Conservation (phyloP, 2,797 vertebrate species). For the Pseudochirops corinnae region DNA sequence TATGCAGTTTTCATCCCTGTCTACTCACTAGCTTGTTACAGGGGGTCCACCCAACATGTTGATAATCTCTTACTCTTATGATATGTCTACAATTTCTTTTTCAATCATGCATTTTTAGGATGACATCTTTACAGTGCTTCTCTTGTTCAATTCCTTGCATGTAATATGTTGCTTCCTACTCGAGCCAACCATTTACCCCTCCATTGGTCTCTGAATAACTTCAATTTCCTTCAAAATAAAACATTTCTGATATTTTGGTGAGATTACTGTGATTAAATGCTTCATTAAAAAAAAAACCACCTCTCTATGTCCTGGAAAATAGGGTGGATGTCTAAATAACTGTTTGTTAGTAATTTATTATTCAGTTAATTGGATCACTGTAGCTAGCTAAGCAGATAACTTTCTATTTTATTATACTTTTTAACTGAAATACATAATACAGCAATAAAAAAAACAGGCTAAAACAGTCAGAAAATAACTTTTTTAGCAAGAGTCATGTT, state of each 20-base stretch:
- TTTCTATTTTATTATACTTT: not conserved
- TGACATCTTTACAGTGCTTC: not conserved
- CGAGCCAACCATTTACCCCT: not conserved
- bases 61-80: not conserved
- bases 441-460: not conserved
- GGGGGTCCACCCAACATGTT: not conserved
- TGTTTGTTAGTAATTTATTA: not conserved
- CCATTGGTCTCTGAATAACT: not conserved
- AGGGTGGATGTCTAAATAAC: not conserved
- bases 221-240: not conserved
- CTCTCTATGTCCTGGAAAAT: not conserved
- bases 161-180: not conserved
- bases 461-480: not conserved
- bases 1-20: not conserved
- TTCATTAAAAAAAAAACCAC: not conserved
- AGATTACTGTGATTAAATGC: not conserved
- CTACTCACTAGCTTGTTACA: not conserved
- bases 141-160: not conserved
- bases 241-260: not conserved
- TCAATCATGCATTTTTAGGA: not conserved
- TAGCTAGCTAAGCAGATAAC: not conserved
- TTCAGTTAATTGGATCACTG: not conserved
- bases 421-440: not conserved
- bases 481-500: not conserved
- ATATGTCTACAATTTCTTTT: not conserved